Evolutionary conservation across 35 echinoderm and acorn worm genomes (phyloP).

Genomic region (Strongylocentrotus purpuratus): DNA sequence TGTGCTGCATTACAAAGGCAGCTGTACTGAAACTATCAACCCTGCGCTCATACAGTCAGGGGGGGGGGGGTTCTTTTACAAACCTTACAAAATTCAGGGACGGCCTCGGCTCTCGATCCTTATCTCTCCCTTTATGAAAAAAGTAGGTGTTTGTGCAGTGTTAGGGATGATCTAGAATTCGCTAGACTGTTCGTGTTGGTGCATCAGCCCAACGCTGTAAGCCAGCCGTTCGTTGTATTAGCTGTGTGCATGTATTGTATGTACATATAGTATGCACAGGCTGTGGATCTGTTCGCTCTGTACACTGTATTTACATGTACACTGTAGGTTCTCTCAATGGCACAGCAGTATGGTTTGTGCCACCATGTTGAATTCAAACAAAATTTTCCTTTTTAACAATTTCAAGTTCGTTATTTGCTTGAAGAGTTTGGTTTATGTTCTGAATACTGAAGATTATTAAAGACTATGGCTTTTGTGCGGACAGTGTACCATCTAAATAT

Average conservation of each 20-base stretch:
- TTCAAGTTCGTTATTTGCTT: too few species aligned
- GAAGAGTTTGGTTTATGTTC: too few species aligned
- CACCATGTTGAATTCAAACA: too few species aligned
- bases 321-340: neutral
- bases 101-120: neutral
- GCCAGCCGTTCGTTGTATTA: neutral
- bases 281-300: neutral
- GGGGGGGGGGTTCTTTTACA: neutral
- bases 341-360: too few species aligned
- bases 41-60: neutral
- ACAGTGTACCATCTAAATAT: too few species aligned
- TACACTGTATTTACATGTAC: neutral
- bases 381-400: too few species aligned
- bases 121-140: neutral
- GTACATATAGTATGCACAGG: neutral
- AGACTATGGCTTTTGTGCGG: too few species aligned
- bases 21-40: neutral
- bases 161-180: neutral
- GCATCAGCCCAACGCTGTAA: neutral
- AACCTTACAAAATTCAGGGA: slow-evolving; percentile 28
- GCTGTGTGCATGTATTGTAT: neutral
- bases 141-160: slow-evolving; percentile 22
- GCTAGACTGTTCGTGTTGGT: neutral
- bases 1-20: neutral
- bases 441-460: too few species aligned